These are phyloP conservation scores for Globodera rostochiensis DNA, from an alignment of 1,140 invertebrate species.

Conservation along the genomic window DNA sequence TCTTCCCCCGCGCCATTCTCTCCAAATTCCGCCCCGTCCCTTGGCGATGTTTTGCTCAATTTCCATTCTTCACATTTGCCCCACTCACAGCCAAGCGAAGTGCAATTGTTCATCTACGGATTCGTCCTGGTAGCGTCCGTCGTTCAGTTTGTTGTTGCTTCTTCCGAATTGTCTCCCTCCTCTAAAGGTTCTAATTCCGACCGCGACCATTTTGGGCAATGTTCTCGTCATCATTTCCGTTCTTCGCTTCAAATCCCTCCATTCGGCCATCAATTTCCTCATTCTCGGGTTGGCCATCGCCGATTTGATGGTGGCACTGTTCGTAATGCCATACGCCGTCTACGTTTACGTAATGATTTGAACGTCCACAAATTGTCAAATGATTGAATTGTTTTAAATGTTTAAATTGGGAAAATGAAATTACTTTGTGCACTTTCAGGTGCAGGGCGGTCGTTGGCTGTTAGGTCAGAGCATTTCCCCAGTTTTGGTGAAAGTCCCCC, in stretches of 20 bases:
- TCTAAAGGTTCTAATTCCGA: constrained; percentile 46
- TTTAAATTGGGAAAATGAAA: too few species aligned
- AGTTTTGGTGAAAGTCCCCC: too few species aligned
- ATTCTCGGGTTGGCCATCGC: constrained; percentile 96
- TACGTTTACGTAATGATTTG: constrained; percentile 83
- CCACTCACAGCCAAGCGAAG: neutral
- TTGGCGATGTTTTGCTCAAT: neutral
- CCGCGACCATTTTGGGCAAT: constrained; percentile 56
- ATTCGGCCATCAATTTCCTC: constrained; percentile 96
- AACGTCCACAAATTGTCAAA: too few species aligned
- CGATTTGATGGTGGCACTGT: constrained; percentile 88
- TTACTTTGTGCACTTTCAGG: constrained; percentile 33
- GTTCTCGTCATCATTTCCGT: constrained; percentile 91
- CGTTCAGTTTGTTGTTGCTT: neutral
- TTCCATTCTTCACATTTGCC: neutral
- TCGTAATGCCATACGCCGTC: constrained; percentile 97
- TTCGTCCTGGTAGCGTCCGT: neutral
- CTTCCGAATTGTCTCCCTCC: neutral
- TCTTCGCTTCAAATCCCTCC: constrained; percentile 81
- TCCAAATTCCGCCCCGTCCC: neutral
- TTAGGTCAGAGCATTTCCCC: constrained; percentile 71
- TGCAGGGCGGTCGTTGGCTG: constrained; percentile 72
- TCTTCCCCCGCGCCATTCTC: neutral
- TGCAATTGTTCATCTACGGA: constrained; percentile 11
- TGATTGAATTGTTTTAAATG: too few species aligned